Conservation (phyloP, 2,797 vertebrate species). For the Bucorvus abyssinicus region DNA sequence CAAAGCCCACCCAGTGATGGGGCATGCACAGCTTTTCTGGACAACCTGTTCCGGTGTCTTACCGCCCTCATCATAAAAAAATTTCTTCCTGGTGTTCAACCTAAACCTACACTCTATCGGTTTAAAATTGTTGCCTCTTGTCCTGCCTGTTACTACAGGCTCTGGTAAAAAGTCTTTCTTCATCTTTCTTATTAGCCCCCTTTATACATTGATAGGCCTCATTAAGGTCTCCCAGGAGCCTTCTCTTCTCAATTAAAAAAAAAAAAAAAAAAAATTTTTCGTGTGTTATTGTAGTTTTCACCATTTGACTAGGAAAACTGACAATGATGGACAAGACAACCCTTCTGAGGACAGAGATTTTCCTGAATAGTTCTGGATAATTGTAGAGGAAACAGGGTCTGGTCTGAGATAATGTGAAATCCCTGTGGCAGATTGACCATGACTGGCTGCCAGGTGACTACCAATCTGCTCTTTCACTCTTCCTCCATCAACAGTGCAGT, state of each 20-base stretch:
- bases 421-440: neutral
- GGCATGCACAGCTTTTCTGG: neutral
- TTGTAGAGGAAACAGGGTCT: neutral
- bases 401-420: neutral
- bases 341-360: neutral
- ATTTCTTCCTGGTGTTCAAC: neutral
- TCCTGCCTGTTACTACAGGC: neutral
- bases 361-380: neutral
- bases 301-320: neutral
- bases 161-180: neutral
- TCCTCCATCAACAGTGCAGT: neutral
- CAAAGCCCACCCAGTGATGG: neutral
- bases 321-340: neutral
- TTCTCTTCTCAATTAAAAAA: neutral
- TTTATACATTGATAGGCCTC: neutral
- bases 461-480: neutral
- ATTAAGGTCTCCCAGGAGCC: neutral
- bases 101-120: neutral
- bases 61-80: neutral
- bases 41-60: neutral
- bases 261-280: neutral
- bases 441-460: neutral
- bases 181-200: neutral
- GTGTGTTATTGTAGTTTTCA: neutral
- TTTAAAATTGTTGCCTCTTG: neutral